Percentiles rank a stretch among this genome's conserved stretches.
These are phyloP conservation scores for Passer domesticus DNA, from an alignment of 2,113 vertebrate genomes.

Conservation along the genomic window DNA sequence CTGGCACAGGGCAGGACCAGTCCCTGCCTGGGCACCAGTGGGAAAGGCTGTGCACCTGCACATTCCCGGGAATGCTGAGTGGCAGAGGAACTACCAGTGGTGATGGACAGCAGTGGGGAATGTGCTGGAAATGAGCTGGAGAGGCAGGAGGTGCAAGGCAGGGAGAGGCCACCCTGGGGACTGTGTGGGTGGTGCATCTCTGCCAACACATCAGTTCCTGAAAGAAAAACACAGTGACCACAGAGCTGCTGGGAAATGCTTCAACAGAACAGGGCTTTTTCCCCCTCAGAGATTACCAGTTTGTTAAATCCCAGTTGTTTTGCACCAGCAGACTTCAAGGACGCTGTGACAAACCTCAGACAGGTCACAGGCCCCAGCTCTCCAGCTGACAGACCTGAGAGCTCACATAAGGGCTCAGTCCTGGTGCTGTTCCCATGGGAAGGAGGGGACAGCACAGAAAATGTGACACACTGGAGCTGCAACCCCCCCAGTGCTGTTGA, in stretches of 20 bases:
- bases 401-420: background rate
- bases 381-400: background rate
- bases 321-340: background rate
- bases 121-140: background rate
- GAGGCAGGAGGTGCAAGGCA: background rate
- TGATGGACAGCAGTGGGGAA: background rate
- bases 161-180: background rate
- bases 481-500: background rate
- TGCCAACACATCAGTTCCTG: background rate
- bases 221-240: background rate
- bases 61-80: background rate
- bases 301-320: background rate
- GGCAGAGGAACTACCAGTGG: background rate
- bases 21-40: background rate
- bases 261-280: background rate
- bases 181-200: background rate
- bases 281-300: rapidly evolving
- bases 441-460: background rate
- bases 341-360: background rate
- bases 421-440: background rate
- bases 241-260: background rate
- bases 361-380: background rate
- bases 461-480: background rate
- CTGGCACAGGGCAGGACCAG: rapidly evolving
- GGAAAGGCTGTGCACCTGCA: background rate